These are phyloP conservation scores for Corvus moneduloides DNA, from an alignment of 2,113 vertebrate species.

Conservation along the genomic window DNA sequence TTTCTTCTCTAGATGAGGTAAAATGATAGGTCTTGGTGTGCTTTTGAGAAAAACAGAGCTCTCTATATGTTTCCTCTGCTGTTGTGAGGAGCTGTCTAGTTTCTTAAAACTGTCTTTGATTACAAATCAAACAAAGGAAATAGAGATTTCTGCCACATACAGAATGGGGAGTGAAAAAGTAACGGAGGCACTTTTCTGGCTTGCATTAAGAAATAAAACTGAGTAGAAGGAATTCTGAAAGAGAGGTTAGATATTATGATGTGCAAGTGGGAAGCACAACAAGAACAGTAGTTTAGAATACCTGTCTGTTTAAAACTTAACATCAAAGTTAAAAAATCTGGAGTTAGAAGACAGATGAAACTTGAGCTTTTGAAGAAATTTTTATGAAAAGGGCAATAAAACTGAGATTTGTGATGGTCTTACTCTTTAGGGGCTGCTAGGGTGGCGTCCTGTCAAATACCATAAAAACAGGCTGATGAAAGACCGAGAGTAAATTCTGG, in stretches of 20 bases:
- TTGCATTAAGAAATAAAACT: slow-evolving; percentile 1
- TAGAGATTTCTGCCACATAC: neutral
- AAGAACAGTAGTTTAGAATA: neutral
- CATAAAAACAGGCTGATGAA: neutral
- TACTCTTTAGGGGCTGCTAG: neutral
- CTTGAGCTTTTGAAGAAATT: neutral
- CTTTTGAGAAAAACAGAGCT: neutral
- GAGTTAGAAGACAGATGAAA: neutral
- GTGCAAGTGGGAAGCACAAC: neutral
- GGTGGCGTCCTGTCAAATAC: slow-evolving; percentile 11
- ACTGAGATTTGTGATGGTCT: neutral
- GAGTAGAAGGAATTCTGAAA: neutral
- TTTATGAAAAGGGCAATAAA: slow-evolving; percentile 5
- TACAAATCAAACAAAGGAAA: slow-evolving; percentile 19
- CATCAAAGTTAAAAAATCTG: neutral
- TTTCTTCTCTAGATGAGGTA: neutral
- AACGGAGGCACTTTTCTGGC: neutral
- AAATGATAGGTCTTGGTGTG: neutral
- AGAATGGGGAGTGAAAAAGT: neutral
- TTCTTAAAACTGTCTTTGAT: slow-evolving; percentile 14
- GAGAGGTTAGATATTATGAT: neutral
- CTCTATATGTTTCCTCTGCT: neutral
- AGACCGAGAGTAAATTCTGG: neutral
- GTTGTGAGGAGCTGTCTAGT: neutral
- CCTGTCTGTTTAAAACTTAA: neutral